phyloP scores from a whole-genome alignment of 2,888 invertebrate genomes.

The Drosophila subsilvestris region DNA sequence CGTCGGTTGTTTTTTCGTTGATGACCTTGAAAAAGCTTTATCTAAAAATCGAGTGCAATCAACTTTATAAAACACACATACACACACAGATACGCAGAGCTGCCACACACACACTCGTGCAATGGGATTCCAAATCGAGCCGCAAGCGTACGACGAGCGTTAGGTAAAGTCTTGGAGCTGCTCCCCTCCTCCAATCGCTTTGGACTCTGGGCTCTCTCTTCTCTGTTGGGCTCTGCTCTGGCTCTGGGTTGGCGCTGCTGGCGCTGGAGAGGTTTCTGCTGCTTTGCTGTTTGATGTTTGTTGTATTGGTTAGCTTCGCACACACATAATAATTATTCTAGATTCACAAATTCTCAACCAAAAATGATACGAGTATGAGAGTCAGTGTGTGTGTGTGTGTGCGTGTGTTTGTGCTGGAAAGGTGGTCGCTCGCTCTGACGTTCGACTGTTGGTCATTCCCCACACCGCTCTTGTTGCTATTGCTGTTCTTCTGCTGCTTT shows the following conservation, averaged over 20 bases:
- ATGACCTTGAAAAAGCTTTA: conserved; percentile 84
- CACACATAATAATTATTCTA: conserved; percentile 73
- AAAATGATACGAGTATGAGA: conserved; percentile 29
- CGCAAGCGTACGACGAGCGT: conserved; percentile 45
- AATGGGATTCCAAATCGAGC: conserved; percentile 26
- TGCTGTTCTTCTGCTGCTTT: conserved; percentile 24
- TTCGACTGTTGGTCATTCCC: conserved; percentile 26
- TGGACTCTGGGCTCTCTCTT: conserved; percentile 4
- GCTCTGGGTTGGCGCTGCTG: not conserved
- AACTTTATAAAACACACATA: conserved; percentile 76
- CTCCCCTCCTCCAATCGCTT: conserved; percentile 1
- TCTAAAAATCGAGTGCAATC: conserved; percentile 84
- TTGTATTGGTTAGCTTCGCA: conserved; percentile 51
- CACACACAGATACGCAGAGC: conserved; percentile 23
- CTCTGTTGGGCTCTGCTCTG: not conserved
- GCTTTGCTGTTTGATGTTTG: conserved; percentile 24
- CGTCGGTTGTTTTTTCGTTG: conserved; percentile 71
- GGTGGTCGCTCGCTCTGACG: conserved; percentile 58
- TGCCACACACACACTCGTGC: conserved; percentile 41
- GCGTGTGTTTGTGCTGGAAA: conserved; percentile 31
- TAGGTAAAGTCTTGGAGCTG: conserved; percentile 69
- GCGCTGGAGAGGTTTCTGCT: conserved; percentile 10
- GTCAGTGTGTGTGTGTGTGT: not conserved
- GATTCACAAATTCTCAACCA: conserved; percentile 56
- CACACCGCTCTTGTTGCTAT: conserved; percentile 33